Percentiles rank a stretch among this genome's conserved stretches.
phyloP scores from a whole-genome alignment of 2,797 vertebrate species.

The Sebastes diploproa region DNA sequence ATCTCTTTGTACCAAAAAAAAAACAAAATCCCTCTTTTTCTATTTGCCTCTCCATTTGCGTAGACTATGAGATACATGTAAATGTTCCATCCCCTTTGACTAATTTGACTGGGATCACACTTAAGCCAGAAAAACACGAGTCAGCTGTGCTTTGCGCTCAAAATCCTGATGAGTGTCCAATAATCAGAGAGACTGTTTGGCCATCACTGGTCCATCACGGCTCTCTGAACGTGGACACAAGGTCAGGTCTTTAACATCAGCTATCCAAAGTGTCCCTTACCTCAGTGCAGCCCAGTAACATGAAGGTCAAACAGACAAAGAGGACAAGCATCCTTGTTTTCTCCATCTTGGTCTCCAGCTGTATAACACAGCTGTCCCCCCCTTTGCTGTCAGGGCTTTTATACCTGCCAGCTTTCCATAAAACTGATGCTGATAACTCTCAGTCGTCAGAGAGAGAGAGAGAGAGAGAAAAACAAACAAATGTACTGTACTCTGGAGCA shows the following conservation, averaged over 20 bases:
- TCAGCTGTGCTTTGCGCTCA: not conserved
- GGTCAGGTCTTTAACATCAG: not conserved
- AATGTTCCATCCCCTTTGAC: not conserved
- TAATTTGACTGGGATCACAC: conserved; percentile 18
- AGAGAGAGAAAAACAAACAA: not conserved
- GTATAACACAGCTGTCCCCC: conserved; percentile 4
- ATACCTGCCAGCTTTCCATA: conserved; percentile 36
- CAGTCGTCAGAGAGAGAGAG: not conserved
- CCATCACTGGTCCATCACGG: not conserved
- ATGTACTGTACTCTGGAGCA: not conserved
- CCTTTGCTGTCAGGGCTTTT: conserved; percentile 34
- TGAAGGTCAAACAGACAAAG: conserved; percentile 15
- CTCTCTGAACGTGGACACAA: not conserved
- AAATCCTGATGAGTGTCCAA: not conserved
- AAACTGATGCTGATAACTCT: conserved; percentile 37
- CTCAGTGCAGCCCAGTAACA: conserved; percentile 17
- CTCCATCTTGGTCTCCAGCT: conserved; percentile 42
- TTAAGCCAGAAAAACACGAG: not conserved
- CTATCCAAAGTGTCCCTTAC: conserved; percentile 41
- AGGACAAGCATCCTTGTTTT: conserved; percentile 28
- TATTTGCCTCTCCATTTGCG: conserved; percentile 16
- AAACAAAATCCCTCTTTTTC: accelerated
- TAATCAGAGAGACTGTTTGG: not conserved
- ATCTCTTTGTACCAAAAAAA: not conserved
- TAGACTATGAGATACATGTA: conserved; percentile 6